phyloP scores from a whole-genome alignment of 2,888 invertebrate species.

The Poecilobothrus nobilitatus region DNA sequence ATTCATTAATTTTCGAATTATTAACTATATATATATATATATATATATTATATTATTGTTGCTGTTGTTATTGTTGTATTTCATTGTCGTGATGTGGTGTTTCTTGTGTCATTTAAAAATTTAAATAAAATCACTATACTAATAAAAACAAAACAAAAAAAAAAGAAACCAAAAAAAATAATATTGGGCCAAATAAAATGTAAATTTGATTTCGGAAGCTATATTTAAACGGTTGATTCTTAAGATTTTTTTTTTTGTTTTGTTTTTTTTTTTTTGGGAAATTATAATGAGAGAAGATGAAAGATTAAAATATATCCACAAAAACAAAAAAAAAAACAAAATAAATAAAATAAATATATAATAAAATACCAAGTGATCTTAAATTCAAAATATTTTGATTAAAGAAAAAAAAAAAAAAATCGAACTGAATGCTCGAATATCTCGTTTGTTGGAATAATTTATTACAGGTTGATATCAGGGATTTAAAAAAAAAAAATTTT shows the following conservation, averaged over 20 bases:
- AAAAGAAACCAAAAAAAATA: not conserved
- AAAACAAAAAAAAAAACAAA: too few species aligned
- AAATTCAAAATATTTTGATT: not conserved
- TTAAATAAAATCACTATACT: too few species aligned
- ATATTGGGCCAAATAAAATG: conserved; percentile 1
- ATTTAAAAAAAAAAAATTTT: too few species aligned
- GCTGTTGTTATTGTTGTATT: too few species aligned
- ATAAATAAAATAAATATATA: not conserved
- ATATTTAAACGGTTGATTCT: not conserved
- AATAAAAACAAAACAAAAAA: not conserved
- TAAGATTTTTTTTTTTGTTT: too few species aligned
- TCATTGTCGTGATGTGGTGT: too few species aligned
- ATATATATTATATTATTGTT: too few species aligned
- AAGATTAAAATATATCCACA: not conserved
- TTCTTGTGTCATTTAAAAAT: not conserved
- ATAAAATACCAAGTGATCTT: not conserved
- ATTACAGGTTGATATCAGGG: not conserved
- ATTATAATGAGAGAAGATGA: not conserved
- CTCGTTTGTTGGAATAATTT: not conserved
- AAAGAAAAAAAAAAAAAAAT: not conserved
- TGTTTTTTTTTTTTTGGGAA: not conserved
- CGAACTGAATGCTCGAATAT: not conserved
- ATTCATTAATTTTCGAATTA: too few species aligned
- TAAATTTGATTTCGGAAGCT: conserved; percentile 6
- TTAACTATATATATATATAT: too few species aligned